Percentiles rank a stretch among this genome's conserved stretches.
Conservation (phyloP, 2,888 invertebrate species). For the Pachymerium ferrugineum region DNA sequence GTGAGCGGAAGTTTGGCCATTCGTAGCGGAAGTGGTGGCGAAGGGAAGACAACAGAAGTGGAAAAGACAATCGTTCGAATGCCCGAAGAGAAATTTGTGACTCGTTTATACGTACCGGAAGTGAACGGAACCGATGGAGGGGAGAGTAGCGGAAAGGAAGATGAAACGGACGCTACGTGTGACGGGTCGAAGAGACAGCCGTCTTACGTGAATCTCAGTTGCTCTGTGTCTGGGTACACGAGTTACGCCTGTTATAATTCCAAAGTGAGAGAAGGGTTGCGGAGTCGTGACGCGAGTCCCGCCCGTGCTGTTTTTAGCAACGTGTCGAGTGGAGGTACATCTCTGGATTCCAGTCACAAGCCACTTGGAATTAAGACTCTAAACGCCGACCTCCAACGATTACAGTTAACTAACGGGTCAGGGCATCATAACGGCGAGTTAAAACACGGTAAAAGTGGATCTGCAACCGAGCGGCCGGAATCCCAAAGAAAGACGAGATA, state of each 20-base stretch:
- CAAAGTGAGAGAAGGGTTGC: slow-evolving; percentile 66
- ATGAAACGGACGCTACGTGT: neutral
- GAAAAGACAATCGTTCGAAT: neutral
- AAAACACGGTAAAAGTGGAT: neutral
- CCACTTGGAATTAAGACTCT: too few relatives aligned
- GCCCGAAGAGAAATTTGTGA: slow-evolving; percentile 20
- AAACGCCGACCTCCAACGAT: neutral
- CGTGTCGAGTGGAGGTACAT: neutral
- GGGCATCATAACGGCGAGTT: neutral
- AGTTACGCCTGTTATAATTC: slow-evolving; percentile 80
- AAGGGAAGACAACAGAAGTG: neutral
- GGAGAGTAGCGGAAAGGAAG: neutral
- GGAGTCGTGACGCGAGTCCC: slow-evolving; percentile 51
- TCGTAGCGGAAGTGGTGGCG: neutral
- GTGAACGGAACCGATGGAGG: neutral
- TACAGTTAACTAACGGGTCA: neutral
- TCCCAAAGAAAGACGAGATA: neutral
- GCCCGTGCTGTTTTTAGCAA: slow-evolving; percentile 36
- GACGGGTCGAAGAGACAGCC: slow-evolving; percentile 53
- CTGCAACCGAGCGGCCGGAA: neutral
- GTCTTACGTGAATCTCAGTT: slow-evolving; percentile 80
- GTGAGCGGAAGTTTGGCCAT: slow-evolving; percentile 33
- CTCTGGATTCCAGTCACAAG: neutral
- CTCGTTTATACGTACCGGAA: neutral
- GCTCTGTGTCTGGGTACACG: slow-evolving; percentile 85